Percentiles rank a stretch among this genome's conserved stretches.
Evolutionary conservation across 2,797 vertebrate species (phyloP).

Genomic region (Sebastes nivosus): DNA sequence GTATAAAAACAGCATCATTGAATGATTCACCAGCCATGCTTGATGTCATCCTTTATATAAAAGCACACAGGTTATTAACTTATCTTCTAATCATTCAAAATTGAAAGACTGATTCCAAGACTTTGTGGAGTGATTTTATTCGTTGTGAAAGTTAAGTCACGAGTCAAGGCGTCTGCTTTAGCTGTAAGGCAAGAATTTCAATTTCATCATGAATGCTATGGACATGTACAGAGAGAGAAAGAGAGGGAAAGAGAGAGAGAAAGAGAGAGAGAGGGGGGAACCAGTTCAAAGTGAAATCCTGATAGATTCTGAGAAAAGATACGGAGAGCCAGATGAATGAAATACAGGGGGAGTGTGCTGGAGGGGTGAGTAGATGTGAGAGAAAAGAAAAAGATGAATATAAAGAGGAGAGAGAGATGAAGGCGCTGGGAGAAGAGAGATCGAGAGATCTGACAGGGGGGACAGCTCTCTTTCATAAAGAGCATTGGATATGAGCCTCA

Average conservation of each 20-base stretch:
- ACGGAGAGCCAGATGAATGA: conserved; percentile 62
- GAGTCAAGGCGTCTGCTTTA: conserved; percentile 25
- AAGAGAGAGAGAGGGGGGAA: background rate
- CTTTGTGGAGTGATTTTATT: conserved; percentile 8
- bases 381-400: conserved; percentile 55
- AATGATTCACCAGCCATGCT: background rate
- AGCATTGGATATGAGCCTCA: conserved; percentile 78
- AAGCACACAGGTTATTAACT: background rate
- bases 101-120: background rate
- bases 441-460: conserved; percentile 66
- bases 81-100: conserved; percentile 6
- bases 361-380: conserved; percentile 62
- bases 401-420: conserved; percentile 60
- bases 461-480: conserved; percentile 73
- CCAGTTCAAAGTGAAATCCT: conserved; percentile 73
- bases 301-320: conserved; percentile 59
- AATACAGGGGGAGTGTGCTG: conserved; percentile 47
- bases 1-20: background rate
- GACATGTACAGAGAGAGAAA: conserved; percentile 18
- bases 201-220: conserved; percentile 39
- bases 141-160: conserved; percentile 10
- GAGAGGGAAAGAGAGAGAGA: background rate
- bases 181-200: conserved; percentile 44
- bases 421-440: conserved; percentile 46
- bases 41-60: background rate